Evolutionary conservation across 2,113 vertebrate genomes (phyloP).

Genomic region (Murina feae): DNA sequence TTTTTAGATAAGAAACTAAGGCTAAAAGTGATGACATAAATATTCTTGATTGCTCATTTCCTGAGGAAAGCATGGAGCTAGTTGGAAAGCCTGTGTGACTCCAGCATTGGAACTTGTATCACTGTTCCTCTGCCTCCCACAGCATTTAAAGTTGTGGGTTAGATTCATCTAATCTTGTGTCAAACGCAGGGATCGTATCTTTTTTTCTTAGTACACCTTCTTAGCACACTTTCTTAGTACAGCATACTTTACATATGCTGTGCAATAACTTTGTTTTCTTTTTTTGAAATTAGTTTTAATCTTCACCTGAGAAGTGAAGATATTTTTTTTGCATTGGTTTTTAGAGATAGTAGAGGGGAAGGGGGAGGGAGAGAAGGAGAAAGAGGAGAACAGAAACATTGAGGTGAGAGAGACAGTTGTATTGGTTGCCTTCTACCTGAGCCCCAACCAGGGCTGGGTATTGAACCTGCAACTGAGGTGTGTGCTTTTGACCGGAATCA

Average conservation of each 20-base stretch:
- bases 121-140: background rate
- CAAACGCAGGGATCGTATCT: background rate
- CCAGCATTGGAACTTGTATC: background rate
- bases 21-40: background rate
- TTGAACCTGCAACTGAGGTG: too few relatives aligned
- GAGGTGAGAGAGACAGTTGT: too few relatives aligned
- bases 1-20: background rate
- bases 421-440: too few relatives aligned
- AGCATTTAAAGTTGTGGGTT: background rate
- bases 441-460: too few relatives aligned
- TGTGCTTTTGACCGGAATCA: too few relatives aligned
- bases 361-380: too few relatives aligned
- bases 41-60: background rate
- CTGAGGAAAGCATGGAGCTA: background rate
- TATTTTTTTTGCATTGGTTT: too few relatives aligned
- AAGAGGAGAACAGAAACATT: too few relatives aligned
- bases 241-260: rapidly evolving
- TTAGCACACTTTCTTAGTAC: background rate
- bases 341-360: too few relatives aligned
- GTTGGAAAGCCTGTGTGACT: background rate
- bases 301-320: too few relatives aligned
- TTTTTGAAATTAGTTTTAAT: too few relatives aligned
- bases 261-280: background rate
- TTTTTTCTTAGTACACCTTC: background rate
- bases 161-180: background rate